These are phyloP conservation scores for Takifugu flavidus DNA, from an alignment of 2,113 vertebrate species.

Conservation along the genomic window DNA sequence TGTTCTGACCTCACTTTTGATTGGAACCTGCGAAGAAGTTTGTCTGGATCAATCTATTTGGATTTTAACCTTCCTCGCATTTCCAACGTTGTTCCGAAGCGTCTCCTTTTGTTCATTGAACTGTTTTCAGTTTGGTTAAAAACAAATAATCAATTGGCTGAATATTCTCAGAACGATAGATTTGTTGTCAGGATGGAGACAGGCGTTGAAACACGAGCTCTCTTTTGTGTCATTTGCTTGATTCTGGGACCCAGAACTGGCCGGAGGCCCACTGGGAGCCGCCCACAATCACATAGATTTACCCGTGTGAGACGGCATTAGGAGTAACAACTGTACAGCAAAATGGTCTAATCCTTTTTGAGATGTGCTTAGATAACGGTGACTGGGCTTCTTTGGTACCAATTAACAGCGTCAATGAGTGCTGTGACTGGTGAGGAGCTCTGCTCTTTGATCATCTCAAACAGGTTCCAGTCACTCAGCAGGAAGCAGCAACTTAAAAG, in stretches of 20 bases:
- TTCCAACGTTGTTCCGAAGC: too few relatives aligned
- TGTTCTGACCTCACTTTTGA: too few relatives aligned
- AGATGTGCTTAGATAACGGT: slow-evolving; percentile 60
- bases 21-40: too few relatives aligned
- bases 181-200: slow-evolving; percentile 48
- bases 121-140: background rate
- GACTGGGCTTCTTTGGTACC: slow-evolving; percentile 49
- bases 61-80: too few relatives aligned
- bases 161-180: slow-evolving; percentile 54
- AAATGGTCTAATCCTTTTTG: slow-evolving; percentile 59
- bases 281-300: slow-evolving; percentile 53
- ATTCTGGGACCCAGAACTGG: slow-evolving; percentile 45
- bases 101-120: too few relatives aligned
- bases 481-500: slow-evolving; percentile 27
- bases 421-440: slow-evolving; percentile 51
- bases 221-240: slow-evolving; percentile 35
- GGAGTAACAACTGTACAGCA: slow-evolving; percentile 61
- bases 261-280: slow-evolving; percentile 30
- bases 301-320: slow-evolving; percentile 43
- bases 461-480: slow-evolving; percentile 38
- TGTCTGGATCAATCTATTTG: too few relatives aligned
- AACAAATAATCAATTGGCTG: slow-evolving; percentile 23
- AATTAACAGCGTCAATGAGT: slow-evolving; percentile 61
- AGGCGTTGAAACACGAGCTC: slow-evolving; percentile 2
- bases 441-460: slow-evolving; percentile 56